phyloP scores from a whole-genome alignment of 2,888 invertebrate species.

The Dynastes tityus region DNA sequence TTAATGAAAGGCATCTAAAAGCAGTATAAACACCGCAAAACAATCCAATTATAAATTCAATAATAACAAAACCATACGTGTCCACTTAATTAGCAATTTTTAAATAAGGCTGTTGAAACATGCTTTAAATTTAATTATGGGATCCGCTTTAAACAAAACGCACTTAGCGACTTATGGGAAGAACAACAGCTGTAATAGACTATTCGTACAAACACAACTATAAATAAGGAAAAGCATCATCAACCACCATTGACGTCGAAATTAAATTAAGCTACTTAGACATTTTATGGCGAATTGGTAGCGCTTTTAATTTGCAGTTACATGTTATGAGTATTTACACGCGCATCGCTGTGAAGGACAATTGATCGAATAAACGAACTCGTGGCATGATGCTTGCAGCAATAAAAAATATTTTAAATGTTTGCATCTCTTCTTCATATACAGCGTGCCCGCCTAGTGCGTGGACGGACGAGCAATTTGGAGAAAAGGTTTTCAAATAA shows the following conservation, averaged over 20 bases:
- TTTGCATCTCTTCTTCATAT: no score
- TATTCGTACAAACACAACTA: constrained; percentile 5
- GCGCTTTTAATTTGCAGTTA: neutral
- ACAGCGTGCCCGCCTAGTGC: no score
- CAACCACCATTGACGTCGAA: constrained; percentile 11
- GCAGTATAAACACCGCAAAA: neutral
- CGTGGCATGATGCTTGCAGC: no score
- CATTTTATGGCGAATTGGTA: constrained; percentile 2
- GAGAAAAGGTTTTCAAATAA: no score
- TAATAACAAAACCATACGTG: neutral
- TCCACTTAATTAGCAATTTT: neutral
- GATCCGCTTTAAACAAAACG: neutral
- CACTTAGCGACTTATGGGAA: constrained; percentile 5
- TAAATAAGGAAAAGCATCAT: constrained; percentile 25
- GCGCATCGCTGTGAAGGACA: neutral
- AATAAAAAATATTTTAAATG: no score
- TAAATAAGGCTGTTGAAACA: neutral
- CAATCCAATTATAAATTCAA: neutral
- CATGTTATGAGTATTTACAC: neutral
- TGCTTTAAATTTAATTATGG: constrained; percentile 8
- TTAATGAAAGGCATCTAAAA: no score
- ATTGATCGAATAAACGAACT: neutral
- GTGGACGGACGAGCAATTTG: no score
- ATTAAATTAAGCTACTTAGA: constrained; percentile 27
- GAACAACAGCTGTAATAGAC: neutral